Percentiles rank a stretch among this genome's conserved stretches.
These are phyloP conservation scores for Actinopyga echinites DNA, from an alignment of 53 echinoderm and acorn worm species.

Conservation along the genomic window DNA sequence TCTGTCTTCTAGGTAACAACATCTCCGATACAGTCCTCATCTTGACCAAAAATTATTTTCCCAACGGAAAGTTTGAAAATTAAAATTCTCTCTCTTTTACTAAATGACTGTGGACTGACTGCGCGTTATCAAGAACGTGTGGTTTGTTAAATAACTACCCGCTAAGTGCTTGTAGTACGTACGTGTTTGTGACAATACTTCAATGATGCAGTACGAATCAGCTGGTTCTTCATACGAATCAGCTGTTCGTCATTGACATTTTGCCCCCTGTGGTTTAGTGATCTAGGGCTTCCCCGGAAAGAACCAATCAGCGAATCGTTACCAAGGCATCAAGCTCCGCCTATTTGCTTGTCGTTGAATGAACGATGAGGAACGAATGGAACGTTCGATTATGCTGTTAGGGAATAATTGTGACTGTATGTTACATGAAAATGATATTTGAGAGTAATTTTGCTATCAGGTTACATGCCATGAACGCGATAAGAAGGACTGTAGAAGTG, in stretches of 20 bases:
- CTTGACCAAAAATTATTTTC: slow-evolving; percentile 14
- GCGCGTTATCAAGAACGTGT: too few species aligned
- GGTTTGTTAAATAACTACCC: too few species aligned
- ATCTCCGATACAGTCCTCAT: slow-evolving; percentile 98
- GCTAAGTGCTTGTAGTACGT: too few species aligned
- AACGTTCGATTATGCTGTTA: background rate
- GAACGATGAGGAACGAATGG: background rate
- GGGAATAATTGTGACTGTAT: background rate
- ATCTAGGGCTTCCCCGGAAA: background rate
- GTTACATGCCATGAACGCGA: too few species aligned
- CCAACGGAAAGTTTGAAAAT: background rate
- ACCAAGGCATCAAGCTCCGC: slow-evolving; percentile 23
- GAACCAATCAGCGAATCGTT: slow-evolving; percentile 14
- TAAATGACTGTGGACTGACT: too few species aligned
- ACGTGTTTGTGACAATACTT: too few species aligned
- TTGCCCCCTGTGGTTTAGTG: slow-evolving; percentile 34
- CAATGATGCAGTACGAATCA: background rate
- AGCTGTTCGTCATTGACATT: slow-evolving; percentile 69
- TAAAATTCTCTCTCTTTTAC: background rate
- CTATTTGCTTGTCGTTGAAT: background rate
- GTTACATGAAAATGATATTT: too few species aligned
- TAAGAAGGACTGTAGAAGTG: too few species aligned
- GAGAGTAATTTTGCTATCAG: too few species aligned
- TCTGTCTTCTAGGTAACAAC: slow-evolving; percentile 73
- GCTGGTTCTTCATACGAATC: slow-evolving; percentile 1